Base-by-base conservation (phyloP, 2,888 invertebrate genomes). In the Perithous albicinctus region DNA sequence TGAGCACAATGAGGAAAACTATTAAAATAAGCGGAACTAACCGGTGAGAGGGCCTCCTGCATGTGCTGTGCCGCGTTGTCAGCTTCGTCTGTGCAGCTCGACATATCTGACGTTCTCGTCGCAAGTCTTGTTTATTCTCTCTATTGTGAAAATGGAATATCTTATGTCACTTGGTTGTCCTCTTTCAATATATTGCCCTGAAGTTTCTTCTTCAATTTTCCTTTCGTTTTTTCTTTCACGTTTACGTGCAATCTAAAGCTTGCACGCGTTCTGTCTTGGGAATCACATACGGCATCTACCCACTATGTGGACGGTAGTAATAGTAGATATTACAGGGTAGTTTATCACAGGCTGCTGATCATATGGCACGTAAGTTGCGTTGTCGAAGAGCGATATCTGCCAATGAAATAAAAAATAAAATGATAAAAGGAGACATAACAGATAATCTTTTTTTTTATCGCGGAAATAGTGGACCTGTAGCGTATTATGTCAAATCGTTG, bases 41-140 rank as follows among this genome's bases (percentile, higher is more conserved):
- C 93, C 92, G 92, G 93, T 82, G 93, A 92, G 82, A 93, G 87
- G 80, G 90, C 87, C 86, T 92, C 91, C 91, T 92, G 92, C 90
- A 92, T 92, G 85, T 92, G 92, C 87, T 92, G 88, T 74, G 86
- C 85, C 70, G 86, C 83, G 87, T 89, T 91, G 87, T 92, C 92
- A 78, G 90, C 88, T 81, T 92, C 92, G 88, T 93, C 92, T 82
- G 92, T 88, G 86, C 92, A 92, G 86, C 91, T 91, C 88, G 93
- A 92, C 92, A 93, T 93, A 90, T 87, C 91, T 86, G 77, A 82
- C 83, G 67, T 83, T 85, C 84, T 61, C 84, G 82, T 83, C 77
- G 54, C 80, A 75, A 72, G 67, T 79, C 72, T 78, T 76, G 48
- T 59, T 70, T 46, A 69, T 74, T 78, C 79, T 59, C 61, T 54